phyloP scores from a whole-genome alignment of 2,113 vertebrate genomes.

The Aleadryas rufinucha region DNA sequence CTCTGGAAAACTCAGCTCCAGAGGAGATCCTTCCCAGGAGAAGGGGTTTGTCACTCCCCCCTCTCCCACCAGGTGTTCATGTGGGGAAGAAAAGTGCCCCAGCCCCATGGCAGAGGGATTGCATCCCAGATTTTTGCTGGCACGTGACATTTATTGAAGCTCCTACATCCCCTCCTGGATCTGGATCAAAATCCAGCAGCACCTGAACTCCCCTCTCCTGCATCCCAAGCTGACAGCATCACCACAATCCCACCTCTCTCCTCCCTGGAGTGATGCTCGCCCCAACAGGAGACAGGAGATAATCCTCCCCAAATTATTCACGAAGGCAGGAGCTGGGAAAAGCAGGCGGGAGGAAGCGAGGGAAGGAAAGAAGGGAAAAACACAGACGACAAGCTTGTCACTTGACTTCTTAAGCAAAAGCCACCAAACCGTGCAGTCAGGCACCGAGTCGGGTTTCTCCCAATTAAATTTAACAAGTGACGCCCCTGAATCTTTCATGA shows the following conservation, averaged over 20 bases:
- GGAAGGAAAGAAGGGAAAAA: not conserved
- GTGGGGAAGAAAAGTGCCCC: not conserved
- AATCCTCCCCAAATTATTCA: slow-evolving; percentile 1
- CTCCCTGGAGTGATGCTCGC: not conserved
- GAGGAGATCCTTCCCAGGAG: not conserved
- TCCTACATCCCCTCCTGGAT: not conserved
- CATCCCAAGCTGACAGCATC: not conserved
- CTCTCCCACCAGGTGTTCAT: not conserved
- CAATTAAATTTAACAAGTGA: slow-evolving; percentile 79
- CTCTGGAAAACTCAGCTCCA: not conserved
- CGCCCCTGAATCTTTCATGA: slow-evolving; percentile 76
- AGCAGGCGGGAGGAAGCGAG: not conserved
- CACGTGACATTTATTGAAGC: not conserved
- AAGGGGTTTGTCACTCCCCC: not conserved
- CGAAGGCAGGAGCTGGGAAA: not conserved
- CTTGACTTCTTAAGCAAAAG: slow-evolving; percentile 66
- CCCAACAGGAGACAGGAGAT: not conserved
- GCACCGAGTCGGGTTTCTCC: slow-evolving; percentile 61
- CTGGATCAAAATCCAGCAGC: not conserved
- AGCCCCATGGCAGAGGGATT: not conserved
- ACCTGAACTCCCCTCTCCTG: not conserved
- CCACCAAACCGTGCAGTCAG: slow-evolving; percentile 55
- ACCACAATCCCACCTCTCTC: not conserved
- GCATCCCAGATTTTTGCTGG: not conserved
- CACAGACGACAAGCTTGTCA: slow-evolving; percentile 62